Conservation (phyloP, 2,113 vertebrate species). For the Stigmatopora argus region DNA sequence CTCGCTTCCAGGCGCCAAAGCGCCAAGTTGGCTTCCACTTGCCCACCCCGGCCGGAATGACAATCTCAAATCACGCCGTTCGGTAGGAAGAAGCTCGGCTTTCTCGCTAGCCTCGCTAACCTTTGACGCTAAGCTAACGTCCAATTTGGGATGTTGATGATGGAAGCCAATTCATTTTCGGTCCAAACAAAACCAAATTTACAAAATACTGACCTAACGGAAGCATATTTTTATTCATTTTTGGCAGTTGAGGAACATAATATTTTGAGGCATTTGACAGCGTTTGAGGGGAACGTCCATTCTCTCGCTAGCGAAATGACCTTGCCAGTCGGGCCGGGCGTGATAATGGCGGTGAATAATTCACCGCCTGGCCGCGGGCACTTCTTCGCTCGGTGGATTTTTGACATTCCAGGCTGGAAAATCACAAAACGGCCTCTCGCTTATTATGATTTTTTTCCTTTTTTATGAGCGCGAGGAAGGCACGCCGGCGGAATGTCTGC, state of each 20-base stretch:
- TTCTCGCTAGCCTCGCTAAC: background rate
- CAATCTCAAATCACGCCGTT: background rate
- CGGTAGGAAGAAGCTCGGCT: background rate
- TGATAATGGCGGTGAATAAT: constrained; percentile 46
- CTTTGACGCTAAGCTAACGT: too few species aligned
- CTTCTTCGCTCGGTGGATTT: constrained; percentile 1
- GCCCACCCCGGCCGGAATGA: too few species aligned
- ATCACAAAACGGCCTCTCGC: background rate
- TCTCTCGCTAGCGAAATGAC: constrained; percentile 23
- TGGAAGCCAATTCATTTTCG: too few species aligned
- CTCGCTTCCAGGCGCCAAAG: constrained; percentile 19
- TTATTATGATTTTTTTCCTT: background rate
- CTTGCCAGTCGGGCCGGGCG: constrained; percentile 24
- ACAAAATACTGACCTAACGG: too few species aligned
- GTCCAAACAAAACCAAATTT: too few species aligned
- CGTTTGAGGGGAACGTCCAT: background rate
- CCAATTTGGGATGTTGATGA: too few species aligned
- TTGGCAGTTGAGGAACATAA: background rate
- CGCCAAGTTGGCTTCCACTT: background rate
- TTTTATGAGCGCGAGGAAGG: background rate
- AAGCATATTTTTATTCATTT: too few species aligned
- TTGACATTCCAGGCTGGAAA: background rate
- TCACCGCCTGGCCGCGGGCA: constrained; percentile 15
- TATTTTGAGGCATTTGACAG: background rate
- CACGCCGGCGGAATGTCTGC: background rate